These are phyloP conservation scores for Hippoglossus stenolepis DNA, from an alignment of 2,113 vertebrate species.

Conservation along the genomic window DNA sequence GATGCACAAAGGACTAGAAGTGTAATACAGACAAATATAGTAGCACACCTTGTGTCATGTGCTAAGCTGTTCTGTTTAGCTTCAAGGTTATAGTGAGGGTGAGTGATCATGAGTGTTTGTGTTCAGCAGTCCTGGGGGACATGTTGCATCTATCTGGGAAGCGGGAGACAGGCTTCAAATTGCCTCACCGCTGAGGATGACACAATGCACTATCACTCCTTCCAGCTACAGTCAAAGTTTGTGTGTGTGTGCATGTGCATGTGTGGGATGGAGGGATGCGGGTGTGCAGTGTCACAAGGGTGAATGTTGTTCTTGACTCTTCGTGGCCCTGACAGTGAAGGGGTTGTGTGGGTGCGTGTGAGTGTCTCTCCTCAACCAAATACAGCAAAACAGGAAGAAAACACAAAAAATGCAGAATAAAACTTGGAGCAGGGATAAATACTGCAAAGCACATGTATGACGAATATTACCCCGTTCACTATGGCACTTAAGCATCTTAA, in stretches of 20 bases:
- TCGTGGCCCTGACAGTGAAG: not conserved
- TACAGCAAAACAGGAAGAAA: not conserved
- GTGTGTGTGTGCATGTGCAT: slow-evolving; percentile 26
- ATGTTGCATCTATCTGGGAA: slow-evolving; percentile 57
- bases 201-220: slow-evolving; percentile 59
- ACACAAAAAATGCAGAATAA: not conserved
- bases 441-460: not conserved
- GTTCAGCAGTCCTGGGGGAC: slow-evolving; percentile 54
- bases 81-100: slow-evolving; percentile 54
- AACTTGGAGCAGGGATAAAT: not conserved
- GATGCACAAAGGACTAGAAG: not conserved
- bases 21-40: slow-evolving; percentile 1
- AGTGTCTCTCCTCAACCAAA: not conserved
- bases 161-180: slow-evolving; percentile 62
- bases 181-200: slow-evolving; percentile 57
- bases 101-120: slow-evolving; percentile 58
- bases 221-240: slow-evolving; percentile 48
- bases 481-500: too few relatives aligned
- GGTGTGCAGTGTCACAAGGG: slow-evolving; percentile 47
- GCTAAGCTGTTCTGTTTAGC: slow-evolving; percentile 51
- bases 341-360: not conserved
- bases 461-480: too few relatives aligned
- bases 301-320: slow-evolving; percentile 49
- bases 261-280: not conserved
- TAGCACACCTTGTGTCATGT: slow-evolving; percentile 30